Evolutionary conservation across 2,888 invertebrate genomes (phyloP).

Genomic region (Oligia fasciuncula): DNA sequence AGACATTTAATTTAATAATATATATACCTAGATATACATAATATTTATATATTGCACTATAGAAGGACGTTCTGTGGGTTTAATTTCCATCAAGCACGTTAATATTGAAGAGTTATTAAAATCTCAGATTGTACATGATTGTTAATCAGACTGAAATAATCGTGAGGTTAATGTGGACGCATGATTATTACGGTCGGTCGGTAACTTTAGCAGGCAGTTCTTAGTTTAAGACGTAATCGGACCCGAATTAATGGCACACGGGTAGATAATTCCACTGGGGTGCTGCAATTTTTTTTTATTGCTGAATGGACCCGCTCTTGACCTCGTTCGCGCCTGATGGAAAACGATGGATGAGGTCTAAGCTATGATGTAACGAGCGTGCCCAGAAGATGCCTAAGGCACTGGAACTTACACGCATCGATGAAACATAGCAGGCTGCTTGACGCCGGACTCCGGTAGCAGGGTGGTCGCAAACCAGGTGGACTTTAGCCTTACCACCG

Average conservation of each 20-base stretch:
- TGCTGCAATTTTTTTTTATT: too few relatives aligned
- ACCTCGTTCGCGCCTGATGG: too few relatives aligned
- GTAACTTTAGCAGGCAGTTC: neutral
- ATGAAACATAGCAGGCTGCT: too few relatives aligned
- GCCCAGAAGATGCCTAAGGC: too few relatives aligned
- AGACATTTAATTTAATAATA: neutral
- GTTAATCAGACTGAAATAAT: slow-evolving; percentile 27
- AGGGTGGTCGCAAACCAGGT: too few relatives aligned
- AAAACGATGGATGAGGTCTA: too few relatives aligned
- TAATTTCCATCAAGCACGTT: slow-evolving; percentile 17
- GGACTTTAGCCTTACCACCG: too few relatives aligned
- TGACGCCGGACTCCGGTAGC: too few relatives aligned
- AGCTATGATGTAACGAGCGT: too few relatives aligned
- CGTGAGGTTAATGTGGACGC: neutral
- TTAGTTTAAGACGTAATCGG: neutral
- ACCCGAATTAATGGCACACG: neutral
- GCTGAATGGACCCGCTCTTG: too few relatives aligned
- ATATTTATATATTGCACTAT: slow-evolving; percentile 27
- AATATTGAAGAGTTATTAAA: slow-evolving; percentile 24
- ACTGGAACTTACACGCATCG: too few relatives aligned
- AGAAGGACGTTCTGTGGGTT: slow-evolving; percentile 44
- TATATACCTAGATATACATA: neutral
- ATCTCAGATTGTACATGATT: slow-evolving; percentile 11
- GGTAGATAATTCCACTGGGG: neutral
- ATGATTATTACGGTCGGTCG: neutral